A percentile compares a stretch with the other conserved stretches of the same genome.
These are phyloP conservation scores for Drosophila melanogaster DNA, from an alignment of 1,140 invertebrate species.

Conservation along the genomic window Release_6_plus_ISO1_MT NT_033779.5:9725501-9726000, in stretches of 20 bases:
- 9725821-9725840: slow-evolving; percentile 68
- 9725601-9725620: slow-evolving; percentile 22
- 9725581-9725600: slow-evolving; percentile 4
- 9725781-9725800: slow-evolving; percentile 35
- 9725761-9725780: slow-evolving; percentile 39
- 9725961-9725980: slow-evolving; percentile 5
- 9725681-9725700: slow-evolving; percentile 63
- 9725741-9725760: slow-evolving; percentile 78
- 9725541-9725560: too few relatives aligned
- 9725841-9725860: slow-evolving; percentile 35
- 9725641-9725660: slow-evolving; percentile 76
- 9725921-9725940: slow-evolving; percentile 30
- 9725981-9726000: slow-evolving; percentile 8
- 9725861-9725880: slow-evolving; percentile 11
- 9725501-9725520: too few relatives aligned
- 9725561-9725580: not conserved
- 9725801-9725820: slow-evolving; percentile 57
- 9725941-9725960: slow-evolving; percentile 32
- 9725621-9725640: slow-evolving; percentile 45
- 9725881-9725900: slow-evolving; percentile 27
- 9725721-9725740: slow-evolving; percentile 55
- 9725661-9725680: slow-evolving; percentile 65
- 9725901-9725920: slow-evolving; percentile 17
- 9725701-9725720: slow-evolving; percentile 16
- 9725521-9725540: too few relatives aligned